A percentile compares a stretch with the other conserved stretches of the same genome.
phyloP scores from a whole-genome alignment of 2,113 vertebrate species.

The Rhizomys pruinosus region DNA sequence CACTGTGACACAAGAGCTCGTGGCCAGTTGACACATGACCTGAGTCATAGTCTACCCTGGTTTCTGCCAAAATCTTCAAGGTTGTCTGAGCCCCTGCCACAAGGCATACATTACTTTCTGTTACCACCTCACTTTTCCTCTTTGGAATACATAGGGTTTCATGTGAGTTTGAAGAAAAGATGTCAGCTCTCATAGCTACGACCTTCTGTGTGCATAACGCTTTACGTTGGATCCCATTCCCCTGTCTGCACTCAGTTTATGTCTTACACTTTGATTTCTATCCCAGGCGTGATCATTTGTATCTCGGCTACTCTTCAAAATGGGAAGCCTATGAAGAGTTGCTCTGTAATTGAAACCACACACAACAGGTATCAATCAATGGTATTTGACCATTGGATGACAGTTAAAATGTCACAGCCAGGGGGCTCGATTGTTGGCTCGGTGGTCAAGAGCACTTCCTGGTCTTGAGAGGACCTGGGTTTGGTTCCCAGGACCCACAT shows the following conservation, averaged over 20 bases:
- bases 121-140: background rate
- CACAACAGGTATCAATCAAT: background rate
- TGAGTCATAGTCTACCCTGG: background rate
- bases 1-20: background rate
- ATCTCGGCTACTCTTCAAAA: constrained; percentile 11
- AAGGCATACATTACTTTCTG: background rate
- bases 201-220: background rate
- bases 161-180: background rate
- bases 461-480: no score
- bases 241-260: background rate
- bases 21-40: background rate
- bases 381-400: background rate
- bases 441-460: no score
- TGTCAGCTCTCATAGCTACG: background rate
- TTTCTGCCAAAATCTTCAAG: background rate
- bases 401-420: background rate
- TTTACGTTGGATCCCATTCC: background rate
- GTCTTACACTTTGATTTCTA: background rate
- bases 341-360: background rate
- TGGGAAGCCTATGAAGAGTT: background rate
- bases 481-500: no score
- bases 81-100: background rate
- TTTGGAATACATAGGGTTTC: background rate
- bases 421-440: no score
- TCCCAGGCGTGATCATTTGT: background rate